These are phyloP conservation scores for Antedon mediterranea DNA, from an alignment of 53 echinoderm and acorn worm species.

Conservation along the genomic window DNA sequence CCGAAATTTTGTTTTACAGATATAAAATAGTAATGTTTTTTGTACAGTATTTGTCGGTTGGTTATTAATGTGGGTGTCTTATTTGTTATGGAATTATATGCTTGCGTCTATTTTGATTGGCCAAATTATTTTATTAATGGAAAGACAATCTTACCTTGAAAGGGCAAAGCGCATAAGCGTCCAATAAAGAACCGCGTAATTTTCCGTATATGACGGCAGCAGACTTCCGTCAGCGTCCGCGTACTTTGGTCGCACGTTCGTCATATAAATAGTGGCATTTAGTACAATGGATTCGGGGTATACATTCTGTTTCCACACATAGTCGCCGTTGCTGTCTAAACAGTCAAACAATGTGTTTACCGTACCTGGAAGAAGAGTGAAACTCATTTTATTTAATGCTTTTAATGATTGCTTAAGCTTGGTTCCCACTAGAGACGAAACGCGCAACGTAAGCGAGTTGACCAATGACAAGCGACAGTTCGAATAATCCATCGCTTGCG, in stretches of 20 bases:
- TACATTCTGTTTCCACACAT: conserved; percentile 36
- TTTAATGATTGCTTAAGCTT: too few species aligned
- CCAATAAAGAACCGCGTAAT: conserved; percentile 56
- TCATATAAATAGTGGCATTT: conserved; percentile 64
- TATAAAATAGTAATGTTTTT: too few species aligned
- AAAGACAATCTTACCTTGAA: conserved; percentile 38
- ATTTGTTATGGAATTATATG: too few species aligned
- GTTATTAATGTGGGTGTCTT: too few species aligned
- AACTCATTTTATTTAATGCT: too few species aligned
- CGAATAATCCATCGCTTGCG: too few species aligned
- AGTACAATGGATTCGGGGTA: conserved; percentile 41
- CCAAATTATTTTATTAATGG: background rate
- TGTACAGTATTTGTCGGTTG: too few species aligned
- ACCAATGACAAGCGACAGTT: too few species aligned
- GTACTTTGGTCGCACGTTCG: conserved; percentile 47
- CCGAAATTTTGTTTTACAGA: too few species aligned
- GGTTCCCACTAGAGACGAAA: too few species aligned
- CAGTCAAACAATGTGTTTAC: conserved; percentile 36
- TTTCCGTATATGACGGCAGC: conserved; percentile 41
- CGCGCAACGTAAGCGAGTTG: too few species aligned
- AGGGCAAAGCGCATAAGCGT: conserved; percentile 45
- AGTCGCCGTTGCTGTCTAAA: conserved; percentile 13
- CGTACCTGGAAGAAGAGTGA: conserved; percentile 10
- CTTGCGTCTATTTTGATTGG: too few species aligned
- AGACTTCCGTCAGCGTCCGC: conserved; percentile 6